phyloP scores from a whole-genome alignment of 2,888 invertebrate genomes.

The Colletes collaris region DNA sequence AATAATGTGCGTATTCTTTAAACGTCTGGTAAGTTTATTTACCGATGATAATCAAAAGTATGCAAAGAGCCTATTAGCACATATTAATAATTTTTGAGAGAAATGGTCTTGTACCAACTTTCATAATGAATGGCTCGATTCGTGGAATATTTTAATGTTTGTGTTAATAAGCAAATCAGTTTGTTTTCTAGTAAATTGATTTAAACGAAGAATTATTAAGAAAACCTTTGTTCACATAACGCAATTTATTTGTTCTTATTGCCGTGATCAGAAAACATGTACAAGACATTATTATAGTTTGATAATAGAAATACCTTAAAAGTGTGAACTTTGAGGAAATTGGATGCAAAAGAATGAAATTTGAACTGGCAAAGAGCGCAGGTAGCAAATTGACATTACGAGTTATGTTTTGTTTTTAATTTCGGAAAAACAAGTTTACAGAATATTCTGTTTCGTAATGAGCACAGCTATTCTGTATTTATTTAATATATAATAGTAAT shows the following conservation, averaged over 20 bases:
- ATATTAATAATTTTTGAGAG: too few species aligned
- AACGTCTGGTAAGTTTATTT: too few species aligned
- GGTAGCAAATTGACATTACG: neutral
- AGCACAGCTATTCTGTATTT: neutral
- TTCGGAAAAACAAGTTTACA: neutral
- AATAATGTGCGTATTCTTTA: too few species aligned
- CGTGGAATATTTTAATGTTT: too few species aligned
- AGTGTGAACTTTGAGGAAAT: neutral
- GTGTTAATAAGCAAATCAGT: neutral
- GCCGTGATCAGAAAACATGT: neutral
- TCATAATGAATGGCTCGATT: neutral
- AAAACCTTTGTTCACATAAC: neutral
- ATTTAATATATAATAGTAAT: neutral
- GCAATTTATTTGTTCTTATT: slow-evolving; percentile 5
- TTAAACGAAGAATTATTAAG: neutral
- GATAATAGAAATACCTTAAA: neutral
- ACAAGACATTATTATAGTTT: slow-evolving; percentile 12
- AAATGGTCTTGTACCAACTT: too few species aligned
- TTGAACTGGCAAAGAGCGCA: neutral
- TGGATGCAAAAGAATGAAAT: neutral
- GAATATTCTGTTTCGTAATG: neutral
- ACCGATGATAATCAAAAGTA: too few species aligned
- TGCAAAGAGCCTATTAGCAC: too few species aligned
- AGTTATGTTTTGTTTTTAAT: neutral
- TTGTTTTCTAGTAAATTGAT: neutral